Base-by-base conservation (phyloP, 2,888 invertebrate genomes). In the Andrena praecox region DNA sequence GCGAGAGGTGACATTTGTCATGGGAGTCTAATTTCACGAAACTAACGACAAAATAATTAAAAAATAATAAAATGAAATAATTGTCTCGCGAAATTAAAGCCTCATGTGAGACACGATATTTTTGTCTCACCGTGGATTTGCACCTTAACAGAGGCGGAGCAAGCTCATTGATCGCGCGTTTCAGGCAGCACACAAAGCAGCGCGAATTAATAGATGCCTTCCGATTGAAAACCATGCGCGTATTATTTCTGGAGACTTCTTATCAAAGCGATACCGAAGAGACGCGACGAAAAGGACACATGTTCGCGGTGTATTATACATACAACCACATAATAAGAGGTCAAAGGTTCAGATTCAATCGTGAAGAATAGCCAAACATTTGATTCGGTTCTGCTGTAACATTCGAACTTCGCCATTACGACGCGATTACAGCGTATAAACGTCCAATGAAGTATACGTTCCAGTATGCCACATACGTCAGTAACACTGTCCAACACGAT, bases 321-420 rank as follows among this genome's bases (percentile, higher is more conserved):
- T 42, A 42, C 42, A 42, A 42, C 42, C 4, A 70, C 63, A 54
- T 67, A 60, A 56, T 27, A 63, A 71, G 77, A 79, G 87, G 85
- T 88, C 87, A 86, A 87, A 86, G 84, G 80, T 88, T 83, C 77
- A 80, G 76, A 85, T 82, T 68, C 29, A n/a, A 62, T 29, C 10
- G n/a, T 12, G 50, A 50, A 69, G 29, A 4, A 74, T 50, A 52
- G 60, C 31, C 20, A 52, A 64, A 42, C 64, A 52, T 52, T 52
- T 52, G 5, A n/a, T n/a, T 52, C 16, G 20, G 20, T 20, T 27
- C 6, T 59, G 24, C 6, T 20, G 42, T 48, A 52, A 52, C 12
- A 50, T 62, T 62, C 27, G 16, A 33, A 52, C 35, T 59, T 69
- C n/a, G 12, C 27, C 24, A 35, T 16, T 54, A n/a, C 16, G 31